Percentiles rank a stretch among this genome's conserved stretches.
phyloP scores from a whole-genome alignment of 2,797 vertebrate species.

The Schizopygopsis pylzovi region DNA sequence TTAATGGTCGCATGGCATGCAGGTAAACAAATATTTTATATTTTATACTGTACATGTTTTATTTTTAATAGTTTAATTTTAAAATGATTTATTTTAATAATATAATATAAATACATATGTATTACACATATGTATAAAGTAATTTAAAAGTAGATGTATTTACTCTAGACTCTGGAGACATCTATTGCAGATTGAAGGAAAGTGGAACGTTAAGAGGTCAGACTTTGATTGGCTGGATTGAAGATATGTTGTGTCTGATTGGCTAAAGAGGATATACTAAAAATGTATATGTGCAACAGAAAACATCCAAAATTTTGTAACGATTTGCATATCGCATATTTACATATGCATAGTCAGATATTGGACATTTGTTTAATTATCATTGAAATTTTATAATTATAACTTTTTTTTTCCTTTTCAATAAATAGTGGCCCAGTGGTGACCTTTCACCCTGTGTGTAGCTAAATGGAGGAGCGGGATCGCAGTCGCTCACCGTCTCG shows the following conservation, averaged over 20 bases:
- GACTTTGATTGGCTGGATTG: neutral
- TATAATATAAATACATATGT: neutral
- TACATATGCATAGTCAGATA: neutral
- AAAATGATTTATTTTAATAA: neutral
- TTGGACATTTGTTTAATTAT: neutral
- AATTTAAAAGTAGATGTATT: neutral
- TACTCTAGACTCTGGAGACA: neutral
- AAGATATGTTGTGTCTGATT: neutral
- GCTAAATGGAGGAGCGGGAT: conserved; percentile 96
- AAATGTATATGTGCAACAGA: neutral
- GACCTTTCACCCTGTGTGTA: conserved; percentile 62
- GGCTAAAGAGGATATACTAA: neutral
- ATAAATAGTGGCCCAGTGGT: neutral
- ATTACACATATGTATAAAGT: neutral
- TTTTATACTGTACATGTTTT: neutral
- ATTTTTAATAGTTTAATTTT: neutral
- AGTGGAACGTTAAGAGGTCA: neutral
- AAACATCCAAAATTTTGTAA: neutral
- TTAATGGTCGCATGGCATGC: neutral
- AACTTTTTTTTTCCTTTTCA: neutral
- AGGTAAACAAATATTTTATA: neutral
- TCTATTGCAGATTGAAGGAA: too few species aligned
- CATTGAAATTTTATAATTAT: neutral
- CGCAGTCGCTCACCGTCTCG: conserved; percentile 86
- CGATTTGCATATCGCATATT: neutral